Percentiles rank a stretch among this genome's conserved stretches.
These are phyloP conservation scores for Aporrectodea caliginosa DNA, from an alignment of 1,140 invertebrate genomes.

Conservation along the genomic window DNA sequence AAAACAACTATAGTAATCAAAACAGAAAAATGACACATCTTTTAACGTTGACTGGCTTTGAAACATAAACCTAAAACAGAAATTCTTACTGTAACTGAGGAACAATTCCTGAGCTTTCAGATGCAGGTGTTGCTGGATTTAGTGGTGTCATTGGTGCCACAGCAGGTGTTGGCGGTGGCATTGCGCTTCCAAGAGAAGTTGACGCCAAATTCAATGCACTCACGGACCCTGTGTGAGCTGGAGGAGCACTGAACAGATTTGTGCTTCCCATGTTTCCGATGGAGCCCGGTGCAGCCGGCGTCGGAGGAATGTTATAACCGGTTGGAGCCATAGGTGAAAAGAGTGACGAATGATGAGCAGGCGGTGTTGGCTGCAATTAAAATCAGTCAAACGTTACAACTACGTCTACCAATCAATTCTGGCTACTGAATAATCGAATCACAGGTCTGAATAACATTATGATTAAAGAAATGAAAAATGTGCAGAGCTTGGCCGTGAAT, in stretches of 20 bases:
- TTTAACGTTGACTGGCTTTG: too few species aligned
- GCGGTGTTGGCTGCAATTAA: slow-evolving; percentile 22
- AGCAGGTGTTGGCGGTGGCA: slow-evolving; percentile 59
- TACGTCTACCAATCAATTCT: too few species aligned
- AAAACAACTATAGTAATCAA: too few species aligned
- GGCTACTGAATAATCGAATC: too few species aligned
- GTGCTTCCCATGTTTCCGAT: not conserved
- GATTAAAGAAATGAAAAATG: too few species aligned
- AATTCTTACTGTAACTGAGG: slow-evolving; percentile 84
- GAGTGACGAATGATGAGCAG: slow-evolving; percentile 3
- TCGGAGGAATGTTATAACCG: slow-evolving; percentile 14
- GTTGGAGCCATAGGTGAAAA: slow-evolving; percentile 20
- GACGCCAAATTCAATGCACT: slow-evolving; percentile 4
- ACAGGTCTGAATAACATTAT: too few species aligned
- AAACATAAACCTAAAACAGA: not conserved
- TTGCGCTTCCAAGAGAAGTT: not conserved
- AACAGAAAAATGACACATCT: too few species aligned
- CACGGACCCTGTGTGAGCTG: slow-evolving; percentile 16
- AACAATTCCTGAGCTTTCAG: slow-evolving; percentile 86
- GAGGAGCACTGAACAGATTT: slow-evolving; percentile 18
- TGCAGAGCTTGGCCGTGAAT: too few species aligned
- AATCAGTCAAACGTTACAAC: too few species aligned
- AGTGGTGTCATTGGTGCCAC: slow-evolving; percentile 62
- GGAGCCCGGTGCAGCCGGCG: slow-evolving; percentile 18
- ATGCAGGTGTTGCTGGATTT: slow-evolving; percentile 91